Conservation (phyloP, 2,888 invertebrate species). For the Drosophila barbarae region DNA sequence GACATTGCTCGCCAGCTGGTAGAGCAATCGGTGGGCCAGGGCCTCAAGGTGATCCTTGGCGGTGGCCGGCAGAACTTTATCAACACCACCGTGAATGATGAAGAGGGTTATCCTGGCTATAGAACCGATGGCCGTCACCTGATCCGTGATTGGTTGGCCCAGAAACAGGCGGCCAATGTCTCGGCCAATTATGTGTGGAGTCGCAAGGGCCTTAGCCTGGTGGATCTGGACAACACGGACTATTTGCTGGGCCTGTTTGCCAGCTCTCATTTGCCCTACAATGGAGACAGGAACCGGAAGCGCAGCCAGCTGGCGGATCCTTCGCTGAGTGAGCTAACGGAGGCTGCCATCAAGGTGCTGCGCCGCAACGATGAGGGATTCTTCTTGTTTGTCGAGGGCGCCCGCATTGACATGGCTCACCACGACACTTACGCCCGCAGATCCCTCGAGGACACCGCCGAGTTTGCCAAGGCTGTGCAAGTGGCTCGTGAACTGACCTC, state of each 20-base stretch:
- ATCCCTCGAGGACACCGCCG: constrained; percentile 90
- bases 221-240: constrained; percentile 81
- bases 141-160: constrained; percentile 84
- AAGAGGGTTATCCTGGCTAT: constrained; percentile 81
- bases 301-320: constrained; percentile 81
- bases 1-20: constrained; percentile 89
- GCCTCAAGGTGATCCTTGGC: constrained; percentile 84
- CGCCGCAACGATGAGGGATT: constrained; percentile 84
- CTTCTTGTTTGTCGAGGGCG: constrained; percentile 87
- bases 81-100: constrained; percentile 79
- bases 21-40: constrained; percentile 84
- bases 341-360: constrained; percentile 84
- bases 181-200: constrained; percentile 78
- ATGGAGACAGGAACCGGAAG: constrained; percentile 81
- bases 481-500: constrained; percentile 83
- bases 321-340: constrained; percentile 85
- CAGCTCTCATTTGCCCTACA: constrained; percentile 82
- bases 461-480: constrained; percentile 86
- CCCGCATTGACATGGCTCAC: constrained; percentile 81
- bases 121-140: constrained; percentile 85
- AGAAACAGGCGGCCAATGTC: constrained; percentile 57
- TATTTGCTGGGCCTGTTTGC: constrained; percentile 83
- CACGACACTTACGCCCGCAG: constrained; percentile 85
- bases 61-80: constrained; percentile 77
- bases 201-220: constrained; percentile 68